Base-by-base conservation (phyloP, 2,113 vertebrate species). In the Polyodon spathula region DNA sequence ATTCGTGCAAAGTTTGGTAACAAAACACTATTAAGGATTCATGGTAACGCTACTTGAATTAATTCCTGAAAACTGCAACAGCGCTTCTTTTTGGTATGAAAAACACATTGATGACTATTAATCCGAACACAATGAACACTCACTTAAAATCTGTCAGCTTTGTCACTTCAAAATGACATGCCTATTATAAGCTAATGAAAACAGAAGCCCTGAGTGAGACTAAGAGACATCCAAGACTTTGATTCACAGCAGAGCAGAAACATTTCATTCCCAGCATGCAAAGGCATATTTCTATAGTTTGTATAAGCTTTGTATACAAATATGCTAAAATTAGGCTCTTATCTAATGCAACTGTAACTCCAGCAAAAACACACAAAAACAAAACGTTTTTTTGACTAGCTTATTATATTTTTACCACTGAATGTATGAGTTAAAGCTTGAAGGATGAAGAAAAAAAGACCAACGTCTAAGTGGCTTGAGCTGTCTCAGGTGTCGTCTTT, bases 151-250 rank as follows among this genome's bases (percentile, higher is more conserved):
- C 74, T 78, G 79, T 84, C 82, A 83, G 71, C 79, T 82, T 78
- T 78, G 76, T 83, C 78, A 81, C 78, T 84, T 81, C 78, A 73
- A 77, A 78, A 81, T 82, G 79, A 79, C 80, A 78, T 77, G 77
- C 76, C 80, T 81, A 78, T 84, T 83, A 84, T 78, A 68, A 69
- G 71, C 76, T 80, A 76, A 79, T 81, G 77, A 81, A 82, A 55
- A 74, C 56, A 65, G 71, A 71, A 52, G 68, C 76, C 74, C 74
- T 74, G 71, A 71, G 71, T 71, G 70, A 70, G 76, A 74, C 62
- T 54, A 37, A 68, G 70, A 76, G 70, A 71, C 71, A 75, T 78
- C 70, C 44, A 78, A 70, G 67, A 39, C 63, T 66, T 61, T 52
- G 56, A 77, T 81, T 75, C 64, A 73, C 64, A 52, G 60, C 61